These are phyloP conservation scores for Siderastrea radians DNA, from an alignment of 92 coral and sea anemone species.

Conservation along the genomic window DNA sequence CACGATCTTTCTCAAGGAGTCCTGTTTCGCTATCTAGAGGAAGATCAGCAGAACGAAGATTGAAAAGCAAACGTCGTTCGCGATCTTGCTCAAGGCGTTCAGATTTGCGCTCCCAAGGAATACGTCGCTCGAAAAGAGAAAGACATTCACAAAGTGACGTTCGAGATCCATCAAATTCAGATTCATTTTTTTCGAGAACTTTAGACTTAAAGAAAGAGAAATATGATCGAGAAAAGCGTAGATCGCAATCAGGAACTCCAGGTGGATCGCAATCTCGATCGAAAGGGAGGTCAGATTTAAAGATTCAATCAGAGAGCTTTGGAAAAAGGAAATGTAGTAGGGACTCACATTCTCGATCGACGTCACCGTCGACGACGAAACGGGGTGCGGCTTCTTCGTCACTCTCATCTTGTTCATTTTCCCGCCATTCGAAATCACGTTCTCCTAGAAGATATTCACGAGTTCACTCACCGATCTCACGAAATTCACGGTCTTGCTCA, in stretches of 20 bases:
- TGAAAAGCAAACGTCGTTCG: slow-evolving; percentile 2
- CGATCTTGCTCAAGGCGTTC: not conserved
- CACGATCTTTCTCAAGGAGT: not conserved
- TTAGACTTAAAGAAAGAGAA: slow-evolving; percentile 2
- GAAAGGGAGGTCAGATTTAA: not conserved
- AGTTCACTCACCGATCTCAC: not conserved
- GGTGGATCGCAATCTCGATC: slow-evolving; percentile 15
- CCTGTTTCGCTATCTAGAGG: not conserved
- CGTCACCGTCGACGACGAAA: not conserved
- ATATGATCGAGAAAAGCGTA: not conserved
- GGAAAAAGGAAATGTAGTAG: slow-evolving; percentile 4
- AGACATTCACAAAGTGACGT: not conserved
- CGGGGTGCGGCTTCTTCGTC: not conserved
- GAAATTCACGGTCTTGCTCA: not conserved
- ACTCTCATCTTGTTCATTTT: not conserved
- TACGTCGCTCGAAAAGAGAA: not conserved
- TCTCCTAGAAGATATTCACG: slow-evolving; percentile 12
- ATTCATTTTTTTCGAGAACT: not conserved
- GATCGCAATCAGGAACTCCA: slow-evolving; percentile 13
- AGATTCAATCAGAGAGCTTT: slow-evolving; percentile 16
- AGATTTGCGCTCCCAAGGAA: not conserved
- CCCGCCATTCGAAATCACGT: not conserved
- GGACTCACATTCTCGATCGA: slow-evolving; percentile 12
- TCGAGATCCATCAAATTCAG: not conserved
- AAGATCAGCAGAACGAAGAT: not conserved